Evolutionary conservation across 2,888 invertebrate genomes (phyloP).

Genomic region (Idaea straminata): DNA sequence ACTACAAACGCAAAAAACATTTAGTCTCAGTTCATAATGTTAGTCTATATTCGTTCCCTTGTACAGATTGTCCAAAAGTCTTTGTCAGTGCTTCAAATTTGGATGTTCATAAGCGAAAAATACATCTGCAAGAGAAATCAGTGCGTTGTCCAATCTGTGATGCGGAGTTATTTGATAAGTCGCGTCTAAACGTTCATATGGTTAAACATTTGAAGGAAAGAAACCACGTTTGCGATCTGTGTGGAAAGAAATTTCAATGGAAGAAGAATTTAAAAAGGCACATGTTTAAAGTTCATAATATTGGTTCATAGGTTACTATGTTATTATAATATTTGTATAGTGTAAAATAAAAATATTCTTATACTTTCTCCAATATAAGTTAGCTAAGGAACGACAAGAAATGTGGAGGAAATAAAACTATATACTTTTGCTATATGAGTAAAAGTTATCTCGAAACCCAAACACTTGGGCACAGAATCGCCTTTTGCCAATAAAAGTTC

Average conservation of each 20-base stretch:
- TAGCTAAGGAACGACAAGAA: too few species aligned
- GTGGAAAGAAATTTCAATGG: constrained; percentile 65
- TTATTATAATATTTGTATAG: too few species aligned
- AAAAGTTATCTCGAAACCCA: background rate
- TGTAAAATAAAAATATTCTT: too few species aligned
- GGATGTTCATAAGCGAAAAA: constrained; percentile 44
- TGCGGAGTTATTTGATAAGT: constrained; percentile 47
- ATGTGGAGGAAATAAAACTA: background rate
- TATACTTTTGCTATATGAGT: background rate
- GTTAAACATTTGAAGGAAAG: constrained; percentile 68
- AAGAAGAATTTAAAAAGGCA: constrained; percentile 78
- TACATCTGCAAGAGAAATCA: constrained; percentile 49
- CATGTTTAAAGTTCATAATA: constrained; percentile 37
- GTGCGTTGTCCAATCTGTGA: constrained; percentile 48
- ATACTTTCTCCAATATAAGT: too few species aligned
- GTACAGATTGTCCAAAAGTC: constrained; percentile 43
- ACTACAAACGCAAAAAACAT: constrained; percentile 40
- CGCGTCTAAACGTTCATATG: constrained; percentile 52
- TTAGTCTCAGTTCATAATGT: constrained; percentile 37
- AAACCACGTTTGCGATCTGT: constrained; percentile 74
- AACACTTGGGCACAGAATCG: constrained; percentile 22
- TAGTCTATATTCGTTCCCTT: constrained; percentile 34
- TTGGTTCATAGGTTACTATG: constrained; percentile 5
- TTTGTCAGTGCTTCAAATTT: constrained; percentile 45
- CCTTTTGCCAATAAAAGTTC: constrained; percentile 27